phyloP scores from a whole-genome alignment of 2,797 vertebrate species.

The Danio tinwini region DNA sequence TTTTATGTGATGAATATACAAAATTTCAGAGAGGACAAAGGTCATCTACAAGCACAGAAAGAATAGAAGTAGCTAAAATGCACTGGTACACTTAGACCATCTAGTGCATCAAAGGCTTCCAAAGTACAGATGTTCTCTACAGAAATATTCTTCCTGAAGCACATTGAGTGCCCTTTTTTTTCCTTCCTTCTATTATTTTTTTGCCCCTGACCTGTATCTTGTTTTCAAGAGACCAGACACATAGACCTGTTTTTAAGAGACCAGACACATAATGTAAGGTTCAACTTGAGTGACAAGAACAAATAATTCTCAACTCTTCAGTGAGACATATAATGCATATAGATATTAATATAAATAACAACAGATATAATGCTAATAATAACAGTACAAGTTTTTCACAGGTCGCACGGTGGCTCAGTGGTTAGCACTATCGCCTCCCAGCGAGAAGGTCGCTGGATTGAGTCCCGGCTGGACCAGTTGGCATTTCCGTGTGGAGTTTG shows the following conservation, averaged over 20 bases:
- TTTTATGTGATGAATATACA: background rate
- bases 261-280: no score
- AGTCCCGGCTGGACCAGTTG: no score
- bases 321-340: no score
- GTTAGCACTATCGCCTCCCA: no score
- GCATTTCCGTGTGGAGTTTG: no score
- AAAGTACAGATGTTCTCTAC: background rate
- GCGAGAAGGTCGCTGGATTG: no score
- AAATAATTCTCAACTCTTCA: no score
- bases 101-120: conserved; percentile 15
- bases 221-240: conserved; percentile 11
- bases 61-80: background rate
- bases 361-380: no score
- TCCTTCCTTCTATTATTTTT: background rate
- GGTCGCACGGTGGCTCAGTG: no score
- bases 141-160: background rate
- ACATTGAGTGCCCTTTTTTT: background rate
- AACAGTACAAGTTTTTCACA: no score
- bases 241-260: background rate
- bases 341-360: no score
- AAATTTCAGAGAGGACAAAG: background rate
- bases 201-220: background rate
- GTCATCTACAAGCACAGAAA: background rate
- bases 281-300: no score
- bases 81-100: background rate